Conservation (phyloP, 2,113 vertebrate genomes). For the Panurus biarmicus region DNA sequence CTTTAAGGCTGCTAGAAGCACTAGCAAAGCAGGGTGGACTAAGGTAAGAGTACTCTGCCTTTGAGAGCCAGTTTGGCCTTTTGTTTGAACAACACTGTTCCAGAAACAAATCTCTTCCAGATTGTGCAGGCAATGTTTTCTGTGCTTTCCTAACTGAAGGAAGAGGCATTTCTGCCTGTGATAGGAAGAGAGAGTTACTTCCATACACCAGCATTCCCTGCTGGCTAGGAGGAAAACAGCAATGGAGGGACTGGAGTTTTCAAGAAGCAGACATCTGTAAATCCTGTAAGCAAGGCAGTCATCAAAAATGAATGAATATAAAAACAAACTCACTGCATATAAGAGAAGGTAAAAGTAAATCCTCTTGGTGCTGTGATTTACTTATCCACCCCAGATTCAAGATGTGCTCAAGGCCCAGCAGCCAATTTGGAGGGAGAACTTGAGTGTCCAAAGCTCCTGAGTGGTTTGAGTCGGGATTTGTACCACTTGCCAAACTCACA, state of each 20-base stretch:
- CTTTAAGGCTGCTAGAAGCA: neutral
- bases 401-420: neutral
- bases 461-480: neutral
- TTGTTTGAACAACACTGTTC: neutral
- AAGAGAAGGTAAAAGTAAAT: neutral
- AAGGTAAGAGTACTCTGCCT: neutral
- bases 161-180: neutral
- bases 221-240: conserved; percentile 33
- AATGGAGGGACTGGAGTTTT: neutral
- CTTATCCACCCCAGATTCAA: neutral
- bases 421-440: neutral
- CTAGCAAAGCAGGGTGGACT: neutral
- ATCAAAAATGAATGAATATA: neutral
- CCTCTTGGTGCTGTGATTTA: neutral
- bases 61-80: neutral
- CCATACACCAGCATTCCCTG: conserved; percentile 47
- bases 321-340: neutral
- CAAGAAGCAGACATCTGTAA: neutral
- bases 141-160: neutral
- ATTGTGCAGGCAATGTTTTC: neutral
- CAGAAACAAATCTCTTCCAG: conserved; percentile 1
- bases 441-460: neutral
- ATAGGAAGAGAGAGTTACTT: neutral
- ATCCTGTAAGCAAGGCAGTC: neutral
- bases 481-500: neutral